phyloP scores from a whole-genome alignment of 2,113 vertebrate genomes.

The Xenus cinereus region DNA sequence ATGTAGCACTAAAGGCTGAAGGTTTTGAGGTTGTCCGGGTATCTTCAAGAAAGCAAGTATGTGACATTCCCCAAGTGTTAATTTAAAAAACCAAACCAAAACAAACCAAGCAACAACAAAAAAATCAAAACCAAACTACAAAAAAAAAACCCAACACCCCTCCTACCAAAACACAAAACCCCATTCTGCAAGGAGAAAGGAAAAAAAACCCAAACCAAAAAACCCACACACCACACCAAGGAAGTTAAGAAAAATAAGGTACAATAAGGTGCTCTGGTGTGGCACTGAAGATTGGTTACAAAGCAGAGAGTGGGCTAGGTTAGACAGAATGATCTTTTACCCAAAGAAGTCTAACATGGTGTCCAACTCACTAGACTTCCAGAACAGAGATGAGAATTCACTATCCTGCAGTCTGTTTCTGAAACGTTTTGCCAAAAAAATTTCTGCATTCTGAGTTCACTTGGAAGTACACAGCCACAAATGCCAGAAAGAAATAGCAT shows the following conservation, averaged over 20 bases:
- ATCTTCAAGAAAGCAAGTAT: not conserved
- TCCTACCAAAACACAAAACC: not conserved
- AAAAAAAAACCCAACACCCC: not conserved
- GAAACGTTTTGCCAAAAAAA: not conserved
- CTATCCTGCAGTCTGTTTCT: not conserved
- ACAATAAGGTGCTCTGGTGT: not conserved
- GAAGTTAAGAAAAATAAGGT: not conserved
- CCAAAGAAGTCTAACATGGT: not conserved
- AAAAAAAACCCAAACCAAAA: not conserved
- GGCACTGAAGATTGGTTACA: not conserved
- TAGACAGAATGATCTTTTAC: rapidly evolving
- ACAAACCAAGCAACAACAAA: not conserved
- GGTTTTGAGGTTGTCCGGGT: not conserved
- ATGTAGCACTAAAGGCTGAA: not conserved
- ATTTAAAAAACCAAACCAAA: not conserved
- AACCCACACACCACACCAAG: not conserved
- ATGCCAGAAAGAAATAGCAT: not conserved
- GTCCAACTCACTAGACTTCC: not conserved
- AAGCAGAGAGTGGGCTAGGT: not conserved
- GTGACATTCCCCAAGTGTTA: not conserved
- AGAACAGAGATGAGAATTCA: not conserved
- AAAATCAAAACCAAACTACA: not conserved
- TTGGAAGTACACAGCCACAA: not conserved
- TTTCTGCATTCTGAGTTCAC: not conserved
- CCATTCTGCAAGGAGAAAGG: too few relatives aligned